These are phyloP conservation scores for Gambusia holbrooki DNA, from an alignment of 2,113 vertebrate genomes.

Conservation along the genomic window DNA sequence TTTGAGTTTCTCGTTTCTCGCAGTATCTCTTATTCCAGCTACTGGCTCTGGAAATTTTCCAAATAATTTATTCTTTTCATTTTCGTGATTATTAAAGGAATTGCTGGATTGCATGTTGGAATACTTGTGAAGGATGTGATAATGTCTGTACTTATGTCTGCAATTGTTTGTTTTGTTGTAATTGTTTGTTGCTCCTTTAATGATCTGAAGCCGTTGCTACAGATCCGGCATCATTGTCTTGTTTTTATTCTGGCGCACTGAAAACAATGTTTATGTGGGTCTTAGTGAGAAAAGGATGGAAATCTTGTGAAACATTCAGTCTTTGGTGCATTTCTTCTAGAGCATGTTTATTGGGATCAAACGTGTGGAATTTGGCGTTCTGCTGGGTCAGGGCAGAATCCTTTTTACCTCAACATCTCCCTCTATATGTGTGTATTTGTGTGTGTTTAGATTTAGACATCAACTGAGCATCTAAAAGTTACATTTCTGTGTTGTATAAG, in stretches of 20 bases:
- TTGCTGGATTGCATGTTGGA: neutral
- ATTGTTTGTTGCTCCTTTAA: neutral
- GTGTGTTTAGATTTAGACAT: too few relatives aligned
- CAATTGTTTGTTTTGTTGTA: neutral
- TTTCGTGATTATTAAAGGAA: neutral
- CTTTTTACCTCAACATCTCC: too few relatives aligned
- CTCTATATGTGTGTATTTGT: too few relatives aligned
- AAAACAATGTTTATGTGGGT: neutral
- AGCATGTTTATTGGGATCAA: neutral
- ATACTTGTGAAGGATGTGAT: neutral
- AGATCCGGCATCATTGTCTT: neutral
- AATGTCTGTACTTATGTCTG: neutral
- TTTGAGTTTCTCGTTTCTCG: neutral
- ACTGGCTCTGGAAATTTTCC: neutral
- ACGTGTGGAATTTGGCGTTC: neutral
- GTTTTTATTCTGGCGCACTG: too few relatives aligned
- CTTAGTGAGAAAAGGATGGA: too few relatives aligned
- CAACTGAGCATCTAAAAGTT: too few relatives aligned
- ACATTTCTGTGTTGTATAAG: too few relatives aligned
- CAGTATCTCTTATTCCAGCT: too few relatives aligned
- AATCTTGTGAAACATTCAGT: neutral
- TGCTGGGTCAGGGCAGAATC: too few relatives aligned
- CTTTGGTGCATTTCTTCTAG: neutral
- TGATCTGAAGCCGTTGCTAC: neutral
- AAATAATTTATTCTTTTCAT: neutral